Evolutionary conservation across 2,888 invertebrate species (phyloP).

Genomic region (Odontocolon sp.): DNA sequence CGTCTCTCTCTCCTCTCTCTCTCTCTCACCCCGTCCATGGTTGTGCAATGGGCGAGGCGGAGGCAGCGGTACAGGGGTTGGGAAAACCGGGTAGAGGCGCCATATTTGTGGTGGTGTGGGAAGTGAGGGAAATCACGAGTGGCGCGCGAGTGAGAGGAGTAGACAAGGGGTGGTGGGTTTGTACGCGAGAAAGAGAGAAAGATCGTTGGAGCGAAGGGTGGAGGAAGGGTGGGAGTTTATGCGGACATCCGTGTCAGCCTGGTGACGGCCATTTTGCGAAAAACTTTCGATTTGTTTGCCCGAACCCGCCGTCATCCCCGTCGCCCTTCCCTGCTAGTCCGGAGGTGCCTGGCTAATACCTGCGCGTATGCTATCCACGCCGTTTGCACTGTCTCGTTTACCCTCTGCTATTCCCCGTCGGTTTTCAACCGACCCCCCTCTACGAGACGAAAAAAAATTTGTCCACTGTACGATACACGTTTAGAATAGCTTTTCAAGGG

Average conservation of each 20-base stretch:
- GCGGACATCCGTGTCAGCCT: slow-evolving; percentile 79
- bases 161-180: not conserved
- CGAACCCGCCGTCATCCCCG: slow-evolving; percentile 51
- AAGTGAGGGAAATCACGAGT: slow-evolving; percentile 80
- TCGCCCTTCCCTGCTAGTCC: slow-evolving; percentile 37
- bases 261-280: slow-evolving; percentile 81
- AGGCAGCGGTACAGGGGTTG: slow-evolving; percentile 67
- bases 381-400: slow-evolving; percentile 59
- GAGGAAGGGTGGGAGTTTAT: slow-evolving; percentile 71
- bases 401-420: slow-evolving; percentile 44
- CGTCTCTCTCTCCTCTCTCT: slow-evolving; percentile 36
- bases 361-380: slow-evolving; percentile 72
- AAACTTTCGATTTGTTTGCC: slow-evolving; percentile 78
- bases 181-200: slow-evolving; percentile 66
- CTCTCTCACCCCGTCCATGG: slow-evolving; percentile 28
- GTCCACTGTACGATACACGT: not conserved
- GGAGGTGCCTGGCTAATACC: slow-evolving; percentile 75
- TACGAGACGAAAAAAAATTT: not conserved
- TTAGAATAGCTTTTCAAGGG: not conserved
- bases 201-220: slow-evolving; percentile 58
- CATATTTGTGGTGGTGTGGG: slow-evolving; percentile 80
- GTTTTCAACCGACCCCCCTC: slow-evolving; percentile 40
- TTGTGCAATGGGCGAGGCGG: slow-evolving; percentile 31
- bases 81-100: slow-evolving; percentile 79
- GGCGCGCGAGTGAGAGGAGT: slow-evolving; percentile 68